These are phyloP conservation scores for Okamejei kenojei DNA, from an alignment of 2,797 vertebrate species.

Conservation along the genomic window DNA sequence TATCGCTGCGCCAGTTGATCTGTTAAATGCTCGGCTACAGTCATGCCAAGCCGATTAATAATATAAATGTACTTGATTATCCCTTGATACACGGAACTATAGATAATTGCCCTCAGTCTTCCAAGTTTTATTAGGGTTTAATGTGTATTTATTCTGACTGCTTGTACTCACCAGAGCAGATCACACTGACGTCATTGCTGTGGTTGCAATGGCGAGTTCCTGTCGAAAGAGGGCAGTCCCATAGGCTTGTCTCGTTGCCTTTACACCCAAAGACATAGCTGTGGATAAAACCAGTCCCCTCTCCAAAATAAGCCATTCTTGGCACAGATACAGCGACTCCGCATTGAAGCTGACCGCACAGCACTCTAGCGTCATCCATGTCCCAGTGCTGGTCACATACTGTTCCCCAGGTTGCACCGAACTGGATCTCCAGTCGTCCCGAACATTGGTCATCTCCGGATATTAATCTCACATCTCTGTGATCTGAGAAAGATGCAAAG, in stretches of 20 bases:
- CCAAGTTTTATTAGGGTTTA: too few species aligned
- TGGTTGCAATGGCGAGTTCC: slow-evolving; percentile 43
- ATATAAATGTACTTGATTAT: too few species aligned
- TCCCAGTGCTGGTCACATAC: slow-evolving; percentile 58
- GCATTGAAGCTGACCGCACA: slow-evolving; percentile 58
- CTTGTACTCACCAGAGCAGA: slow-evolving; percentile 50
- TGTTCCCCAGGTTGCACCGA: slow-evolving; percentile 47
- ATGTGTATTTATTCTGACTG: too few species aligned
- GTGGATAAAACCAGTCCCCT: slow-evolving; percentile 48
- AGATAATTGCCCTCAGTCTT: too few species aligned
- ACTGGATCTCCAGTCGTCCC: slow-evolving; percentile 43
- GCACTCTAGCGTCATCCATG: slow-evolving; percentile 54
- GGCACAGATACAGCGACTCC: slow-evolving; percentile 48
- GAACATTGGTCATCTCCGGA: neutral
- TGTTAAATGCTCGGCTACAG: too few species aligned
- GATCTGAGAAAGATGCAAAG: too few species aligned
- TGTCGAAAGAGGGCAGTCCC: slow-evolving; percentile 47
- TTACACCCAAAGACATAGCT: slow-evolving; percentile 54
- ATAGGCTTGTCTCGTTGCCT: slow-evolving; percentile 51
- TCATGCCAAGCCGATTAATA: too few species aligned
- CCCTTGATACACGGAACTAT: too few species aligned
- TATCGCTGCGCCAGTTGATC: too few species aligned
- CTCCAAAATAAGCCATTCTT: slow-evolving; percentile 45
- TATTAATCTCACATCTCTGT: neutral
- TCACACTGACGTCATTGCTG: slow-evolving; percentile 45